These are phyloP conservation scores for Semnopithecus entellus DNA, from an alignment of 2,113 vertebrate species.

Conservation along the genomic window DNA sequence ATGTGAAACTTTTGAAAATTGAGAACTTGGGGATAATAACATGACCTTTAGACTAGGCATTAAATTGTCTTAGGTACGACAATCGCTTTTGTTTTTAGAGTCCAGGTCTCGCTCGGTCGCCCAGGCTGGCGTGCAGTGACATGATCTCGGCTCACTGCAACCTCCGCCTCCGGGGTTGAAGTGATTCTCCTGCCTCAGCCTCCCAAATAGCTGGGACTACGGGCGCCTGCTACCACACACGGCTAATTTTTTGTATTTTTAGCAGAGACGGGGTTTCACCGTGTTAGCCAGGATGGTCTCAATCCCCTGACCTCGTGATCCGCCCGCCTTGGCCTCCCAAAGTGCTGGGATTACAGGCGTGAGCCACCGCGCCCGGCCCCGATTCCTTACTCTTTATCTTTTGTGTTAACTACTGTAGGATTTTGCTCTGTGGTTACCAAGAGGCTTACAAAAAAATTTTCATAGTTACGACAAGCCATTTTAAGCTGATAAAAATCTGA, in stretches of 20 bases:
- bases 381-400: not conserved
- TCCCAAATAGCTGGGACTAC: not conserved
- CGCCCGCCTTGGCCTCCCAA: not conserved
- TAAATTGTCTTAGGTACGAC: not conserved
- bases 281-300: not conserved
- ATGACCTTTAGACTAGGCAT: not conserved
- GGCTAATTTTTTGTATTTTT: not conserved
- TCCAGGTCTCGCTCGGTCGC: too few relatives aligned
- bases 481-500: not conserved
- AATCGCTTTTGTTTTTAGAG: too few relatives aligned
- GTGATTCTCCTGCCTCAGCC: not conserved
- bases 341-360: not conserved
- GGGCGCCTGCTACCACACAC: not conserved
- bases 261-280: not conserved
- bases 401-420: not conserved
- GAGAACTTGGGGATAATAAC: not conserved
- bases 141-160: accelerated
- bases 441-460: not conserved
- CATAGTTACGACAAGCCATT: not conserved
- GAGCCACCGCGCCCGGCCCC: not conserved
- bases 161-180: not conserved
- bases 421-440: not conserved
- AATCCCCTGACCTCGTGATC: not conserved
- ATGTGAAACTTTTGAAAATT: not conserved
- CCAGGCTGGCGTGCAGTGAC: too few relatives aligned